Evolutionary conservation across 2,797 vertebrate genomes (phyloP).

Genomic region (Lepilemur ruficaudatus): DNA sequence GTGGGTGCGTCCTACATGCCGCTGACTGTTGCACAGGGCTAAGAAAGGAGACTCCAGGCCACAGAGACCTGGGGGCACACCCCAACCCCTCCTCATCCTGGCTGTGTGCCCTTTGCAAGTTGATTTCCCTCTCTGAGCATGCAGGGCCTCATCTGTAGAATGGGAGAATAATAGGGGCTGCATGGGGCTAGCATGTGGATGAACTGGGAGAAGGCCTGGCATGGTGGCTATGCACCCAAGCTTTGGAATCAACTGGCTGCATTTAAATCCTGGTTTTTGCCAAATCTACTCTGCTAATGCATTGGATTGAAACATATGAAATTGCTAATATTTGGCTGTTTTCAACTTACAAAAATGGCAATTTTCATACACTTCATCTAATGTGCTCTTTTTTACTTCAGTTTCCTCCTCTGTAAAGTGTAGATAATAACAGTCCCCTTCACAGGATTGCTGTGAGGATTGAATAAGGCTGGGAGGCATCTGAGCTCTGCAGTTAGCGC

Average conservation of each 20-base stretch:
- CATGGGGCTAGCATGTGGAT: background rate
- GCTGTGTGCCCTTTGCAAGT: background rate
- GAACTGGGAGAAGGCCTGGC: background rate
- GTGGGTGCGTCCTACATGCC: accelerated
- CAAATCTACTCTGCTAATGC: background rate
- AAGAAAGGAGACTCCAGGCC: background rate
- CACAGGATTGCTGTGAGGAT: background rate
- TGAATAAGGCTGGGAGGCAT: background rate
- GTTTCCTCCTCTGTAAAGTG: background rate
- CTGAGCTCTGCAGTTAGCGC: background rate
- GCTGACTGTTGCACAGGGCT: background rate
- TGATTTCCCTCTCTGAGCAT: background rate
- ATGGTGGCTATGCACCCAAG: background rate
- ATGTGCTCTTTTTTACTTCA: background rate
- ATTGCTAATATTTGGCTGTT: background rate
- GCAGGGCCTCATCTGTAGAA: background rate
- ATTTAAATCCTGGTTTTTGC: conserved; percentile 28
- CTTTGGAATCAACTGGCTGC: background rate
- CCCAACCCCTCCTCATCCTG: background rate
- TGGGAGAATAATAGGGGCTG: background rate
- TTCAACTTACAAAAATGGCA: background rate
- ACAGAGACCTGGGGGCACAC: background rate
- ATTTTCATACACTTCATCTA: background rate
- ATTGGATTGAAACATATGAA: background rate
- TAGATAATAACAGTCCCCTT: background rate